Base-by-base conservation (phyloP, 2,888 invertebrate genomes). In the Pemphredon lugubris region DNA sequence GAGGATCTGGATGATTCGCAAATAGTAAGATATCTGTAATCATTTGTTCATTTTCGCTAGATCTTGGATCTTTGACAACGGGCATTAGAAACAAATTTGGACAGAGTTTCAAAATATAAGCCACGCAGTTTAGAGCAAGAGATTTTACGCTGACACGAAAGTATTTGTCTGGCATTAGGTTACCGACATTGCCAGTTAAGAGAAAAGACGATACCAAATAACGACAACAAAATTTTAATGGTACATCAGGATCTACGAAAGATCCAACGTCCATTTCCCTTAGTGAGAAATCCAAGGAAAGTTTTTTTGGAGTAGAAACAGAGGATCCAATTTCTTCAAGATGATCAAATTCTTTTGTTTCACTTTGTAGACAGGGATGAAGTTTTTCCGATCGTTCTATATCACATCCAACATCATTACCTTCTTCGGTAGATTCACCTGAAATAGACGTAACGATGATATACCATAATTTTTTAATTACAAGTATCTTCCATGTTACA, bases 81-180 rank as follows among this genome's bases (percentile, higher is more conserved):
- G 90, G 88, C 16, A 94, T 87, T 0, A 95, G 92, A 63, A 97
- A 92, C 2, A 94, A 91, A 75, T 93, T 92, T 0, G 98, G 97
- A 82, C 93, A 93, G 20, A 97, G 87, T 37, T 93, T 92, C 32
- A 97, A 90, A 57, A 96, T 93, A 77, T 94, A 94, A 0, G 94
- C 93, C 18, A 98, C 88, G 86, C 97, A 97, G 57, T 93, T 93
- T 16, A 98, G 87, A 0, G 97, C 96, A 34, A 98, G 92, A 5
- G 96, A 94, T 90, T 98, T 98, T 0, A 97, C 95, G 64, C 98
- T 98, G 26, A 98, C 97, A 32, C 98, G 92, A 32, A 96, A 94
- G 18, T 91, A 91, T 88, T 93, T 92, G 87, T 98, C 98, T 1
- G 95, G 90, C 73, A 95, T 93, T 48, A 94, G 86, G 2, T 91